phyloP scores from a whole-genome alignment of 37 sponge, comb jelly and placozoan species.

The Eunapius fragilis region DNA sequence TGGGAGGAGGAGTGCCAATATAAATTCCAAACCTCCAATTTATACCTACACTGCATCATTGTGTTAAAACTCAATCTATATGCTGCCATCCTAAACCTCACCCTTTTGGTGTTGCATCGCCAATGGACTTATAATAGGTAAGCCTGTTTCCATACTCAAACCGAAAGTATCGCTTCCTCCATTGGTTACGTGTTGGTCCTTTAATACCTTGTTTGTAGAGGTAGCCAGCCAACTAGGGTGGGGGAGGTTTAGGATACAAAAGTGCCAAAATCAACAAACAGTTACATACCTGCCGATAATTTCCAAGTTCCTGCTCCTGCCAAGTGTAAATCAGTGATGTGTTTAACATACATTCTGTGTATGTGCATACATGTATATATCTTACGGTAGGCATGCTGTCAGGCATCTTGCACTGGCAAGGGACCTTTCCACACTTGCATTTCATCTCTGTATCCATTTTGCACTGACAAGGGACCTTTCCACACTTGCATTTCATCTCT shows the following conservation, averaged over 20 bases:
- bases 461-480: not conserved
- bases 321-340: not conserved
- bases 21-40: too few relatives aligned
- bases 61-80: not conserved
- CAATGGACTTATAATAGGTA: constrained; percentile 69
- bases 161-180: constrained; percentile 75
- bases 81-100: constrained; percentile 11
- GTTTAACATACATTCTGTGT: too few relatives aligned
- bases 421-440: not conserved
- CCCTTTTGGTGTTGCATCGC: constrained; percentile 79
- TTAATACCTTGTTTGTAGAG: constrained; percentile 71
- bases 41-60: not conserved
- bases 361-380: not conserved
- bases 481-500: not conserved
- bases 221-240: constrained; percentile 70
- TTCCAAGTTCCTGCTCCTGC: not conserved
- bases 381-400: not conserved
- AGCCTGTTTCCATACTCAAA: constrained; percentile 65
- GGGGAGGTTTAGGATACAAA: not conserved
- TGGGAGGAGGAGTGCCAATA: too few relatives aligned
- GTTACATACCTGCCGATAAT: not conserved
- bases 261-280: not conserved
- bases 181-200: constrained; percentile 73
- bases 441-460: not conserved
- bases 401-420: not conserved